A percentile compares a stretch with the other conserved stretches of the same genome.
These are phyloP conservation scores for Anastrepha obliqua DNA, from an alignment of 1,140 invertebrate genomes.

Conservation along the genomic window DNA sequence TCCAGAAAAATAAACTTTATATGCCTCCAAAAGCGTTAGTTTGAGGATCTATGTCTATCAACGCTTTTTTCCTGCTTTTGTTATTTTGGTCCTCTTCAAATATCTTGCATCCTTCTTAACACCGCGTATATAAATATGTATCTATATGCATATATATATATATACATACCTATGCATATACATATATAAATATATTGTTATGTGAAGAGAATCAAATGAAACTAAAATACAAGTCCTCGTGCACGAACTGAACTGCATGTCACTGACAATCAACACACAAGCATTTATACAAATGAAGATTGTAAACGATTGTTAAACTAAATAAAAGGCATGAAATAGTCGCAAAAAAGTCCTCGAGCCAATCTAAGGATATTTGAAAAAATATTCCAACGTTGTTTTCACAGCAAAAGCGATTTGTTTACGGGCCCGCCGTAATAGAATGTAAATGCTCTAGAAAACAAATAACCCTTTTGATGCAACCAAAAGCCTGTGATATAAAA, in stretches of 20 bases:
- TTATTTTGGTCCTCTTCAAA: too few relatives aligned
- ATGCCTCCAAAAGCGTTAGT: too few relatives aligned
- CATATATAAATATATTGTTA: background rate
- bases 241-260: background rate
- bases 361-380: conserved; percentile 22
- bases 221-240: background rate
- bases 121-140: too few relatives aligned
- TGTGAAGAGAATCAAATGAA: too few relatives aligned
- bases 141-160: too few relatives aligned
- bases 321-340: conserved; percentile 19
- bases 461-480: conserved; percentile 11
- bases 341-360: background rate
- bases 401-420: conserved; percentile 37
- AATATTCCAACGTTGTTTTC: background rate
- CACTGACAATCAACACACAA: background rate
- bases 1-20: too few relatives aligned
- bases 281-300: too few relatives aligned
- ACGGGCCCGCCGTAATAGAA: background rate
- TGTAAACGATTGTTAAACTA: conserved; percentile 6
- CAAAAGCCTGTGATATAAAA: conserved; percentile 3
- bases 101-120: too few relatives aligned
- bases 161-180: background rate
- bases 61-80: too few relatives aligned
- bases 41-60: too few relatives aligned
- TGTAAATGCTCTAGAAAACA: conserved; percentile 21